Evolutionary conservation across 1,140 invertebrate genomes (phyloP).

Genomic region (Drosophila melanogaster): DNA sequence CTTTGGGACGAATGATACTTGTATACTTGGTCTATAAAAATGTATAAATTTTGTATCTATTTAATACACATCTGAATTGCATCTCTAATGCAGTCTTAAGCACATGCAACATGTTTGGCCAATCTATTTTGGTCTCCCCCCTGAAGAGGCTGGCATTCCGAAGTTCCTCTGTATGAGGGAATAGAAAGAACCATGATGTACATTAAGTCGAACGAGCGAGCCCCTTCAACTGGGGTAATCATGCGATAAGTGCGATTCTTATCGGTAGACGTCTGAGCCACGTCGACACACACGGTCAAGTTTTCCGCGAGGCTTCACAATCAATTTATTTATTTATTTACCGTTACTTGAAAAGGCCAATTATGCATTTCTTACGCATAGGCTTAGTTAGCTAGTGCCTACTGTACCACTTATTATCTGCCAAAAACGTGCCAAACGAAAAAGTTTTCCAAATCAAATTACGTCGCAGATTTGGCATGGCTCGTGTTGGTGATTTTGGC

Average conservation of each 20-base stretch:
- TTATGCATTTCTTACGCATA: background rate
- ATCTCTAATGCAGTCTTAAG: background rate
- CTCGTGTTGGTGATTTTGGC: conserved; percentile 32
- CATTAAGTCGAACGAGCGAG: conserved; percentile 3
- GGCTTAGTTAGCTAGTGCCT: background rate
- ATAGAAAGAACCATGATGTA: background rate
- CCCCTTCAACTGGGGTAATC: conserved; percentile 10
- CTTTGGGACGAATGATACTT: background rate
- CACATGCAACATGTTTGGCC: background rate
- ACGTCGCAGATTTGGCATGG: conserved; percentile 32
- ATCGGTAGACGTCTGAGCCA: conserved; percentile 25
- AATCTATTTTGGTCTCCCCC: conserved; percentile 19
- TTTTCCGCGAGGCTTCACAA: background rate
- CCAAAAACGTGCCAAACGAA: conserved; percentile 40
- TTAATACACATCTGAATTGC: background rate
- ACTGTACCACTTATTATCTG: conserved; percentile 40
- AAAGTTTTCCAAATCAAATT: conserved; percentile 52
- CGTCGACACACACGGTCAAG: conserved; percentile 8
- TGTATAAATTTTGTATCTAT: background rate
- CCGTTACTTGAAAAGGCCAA: background rate
- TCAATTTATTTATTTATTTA: background rate
- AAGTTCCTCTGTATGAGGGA: background rate
- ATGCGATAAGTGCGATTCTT: conserved; percentile 35
- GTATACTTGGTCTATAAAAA: too few species aligned
- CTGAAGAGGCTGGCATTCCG: background rate